Conservation (phyloP, 1,140 invertebrate species). For the Ceratoteleas bidentatus region DNA sequence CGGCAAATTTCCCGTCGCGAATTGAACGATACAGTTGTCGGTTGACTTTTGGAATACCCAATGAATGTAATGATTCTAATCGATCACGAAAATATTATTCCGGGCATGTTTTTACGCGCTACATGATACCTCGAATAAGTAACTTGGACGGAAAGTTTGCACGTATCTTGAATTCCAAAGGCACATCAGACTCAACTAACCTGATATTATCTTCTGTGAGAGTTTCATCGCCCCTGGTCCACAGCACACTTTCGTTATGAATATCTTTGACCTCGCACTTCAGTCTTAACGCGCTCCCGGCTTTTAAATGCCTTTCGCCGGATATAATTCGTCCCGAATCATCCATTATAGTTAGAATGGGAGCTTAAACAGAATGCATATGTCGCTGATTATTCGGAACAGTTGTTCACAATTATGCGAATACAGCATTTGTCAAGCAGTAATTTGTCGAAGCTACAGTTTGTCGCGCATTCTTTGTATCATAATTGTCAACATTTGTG, state of each 20-base stretch:
- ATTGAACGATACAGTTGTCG: neutral
- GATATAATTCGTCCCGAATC: slow-evolving; percentile 81
- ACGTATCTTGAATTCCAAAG: slow-evolving; percentile 46
- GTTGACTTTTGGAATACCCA: slow-evolving; percentile 17
- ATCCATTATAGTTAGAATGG: slow-evolving; percentile 82
- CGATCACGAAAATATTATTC: slow-evolving; percentile 43
- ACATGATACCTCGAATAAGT: slow-evolving; percentile 20
- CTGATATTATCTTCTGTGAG: slow-evolving; percentile 78
- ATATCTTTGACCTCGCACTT: slow-evolving; percentile 81
- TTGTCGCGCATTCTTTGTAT: slow-evolving; percentile 1
- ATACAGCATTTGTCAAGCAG: slow-evolving; percentile 19
- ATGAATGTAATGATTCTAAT: slow-evolving; percentile 29
- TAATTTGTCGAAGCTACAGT: slow-evolving; percentile 9
- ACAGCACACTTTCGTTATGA: slow-evolving; percentile 80
- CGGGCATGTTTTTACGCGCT: slow-evolving; percentile 25
- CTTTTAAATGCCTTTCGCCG: slow-evolving; percentile 81
- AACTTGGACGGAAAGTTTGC: slow-evolving; percentile 28
- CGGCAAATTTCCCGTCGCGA: neutral
- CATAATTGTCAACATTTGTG: neutral
- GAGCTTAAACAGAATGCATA: slow-evolving; percentile 77
- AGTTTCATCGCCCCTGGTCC: slow-evolving; percentile 79
- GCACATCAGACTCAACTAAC: slow-evolving; percentile 68
- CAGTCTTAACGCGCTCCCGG: slow-evolving; percentile 81
- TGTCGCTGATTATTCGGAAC: slow-evolving; percentile 17
- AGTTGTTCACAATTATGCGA: slow-evolving; percentile 9